These are phyloP conservation scores for Falco rusticolus DNA, from an alignment of 2,797 vertebrate genomes.

Conservation along the genomic window DNA sequence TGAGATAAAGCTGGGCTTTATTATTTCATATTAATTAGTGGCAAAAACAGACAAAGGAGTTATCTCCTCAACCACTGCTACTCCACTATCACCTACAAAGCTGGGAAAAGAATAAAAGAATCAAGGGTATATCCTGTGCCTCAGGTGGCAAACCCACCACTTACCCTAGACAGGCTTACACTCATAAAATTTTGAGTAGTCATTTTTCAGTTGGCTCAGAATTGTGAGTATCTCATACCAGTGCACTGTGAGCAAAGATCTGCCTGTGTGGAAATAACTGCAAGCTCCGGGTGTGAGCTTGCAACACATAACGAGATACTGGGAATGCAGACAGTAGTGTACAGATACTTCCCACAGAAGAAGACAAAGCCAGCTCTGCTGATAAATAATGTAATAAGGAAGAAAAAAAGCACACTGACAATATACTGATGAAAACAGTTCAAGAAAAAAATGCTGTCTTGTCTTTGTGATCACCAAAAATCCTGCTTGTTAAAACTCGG, in stretches of 20 bases:
- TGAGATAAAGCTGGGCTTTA: not conserved
- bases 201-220: not conserved
- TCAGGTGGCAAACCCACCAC: not conserved
- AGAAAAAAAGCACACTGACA: not conserved
- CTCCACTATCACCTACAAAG: not conserved
- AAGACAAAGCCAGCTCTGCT: not conserved
- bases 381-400: not conserved
- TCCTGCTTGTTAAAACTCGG: not conserved
- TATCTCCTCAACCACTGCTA: not conserved
- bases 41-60: not conserved
- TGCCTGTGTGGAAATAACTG: not conserved
- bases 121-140: not conserved
- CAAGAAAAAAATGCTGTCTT: not conserved
- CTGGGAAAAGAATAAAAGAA: not conserved
- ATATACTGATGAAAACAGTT: not conserved
- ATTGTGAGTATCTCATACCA: not conserved
- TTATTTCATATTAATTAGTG: slow-evolving; percentile 8
- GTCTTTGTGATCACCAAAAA: not conserved
- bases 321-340: not conserved
- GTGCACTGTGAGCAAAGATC: not conserved
- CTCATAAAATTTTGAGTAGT: not conserved
- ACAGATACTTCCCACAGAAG: not conserved
- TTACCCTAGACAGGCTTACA: not conserved
- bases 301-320: not conserved
- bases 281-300: not conserved